Evolutionary conservation across 2,888 invertebrate genomes (phyloP).

Genomic region (Calliphora vomitoria): DNA sequence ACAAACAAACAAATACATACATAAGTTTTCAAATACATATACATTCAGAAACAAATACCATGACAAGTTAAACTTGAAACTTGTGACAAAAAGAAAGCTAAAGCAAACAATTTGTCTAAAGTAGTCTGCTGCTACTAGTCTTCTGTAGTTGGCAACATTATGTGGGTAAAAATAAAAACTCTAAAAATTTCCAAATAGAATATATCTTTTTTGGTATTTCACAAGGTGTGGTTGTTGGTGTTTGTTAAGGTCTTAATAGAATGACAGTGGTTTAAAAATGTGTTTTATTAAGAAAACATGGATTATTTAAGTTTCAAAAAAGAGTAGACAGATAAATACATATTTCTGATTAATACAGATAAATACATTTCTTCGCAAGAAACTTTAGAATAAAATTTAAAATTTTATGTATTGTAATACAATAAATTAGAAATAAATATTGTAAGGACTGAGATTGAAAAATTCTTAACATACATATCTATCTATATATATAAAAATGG

Average conservation of each 20-base stretch:
- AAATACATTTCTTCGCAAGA: too few species aligned
- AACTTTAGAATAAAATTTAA: too few species aligned
- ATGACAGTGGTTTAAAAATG: background rate
- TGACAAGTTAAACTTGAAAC: slow-evolving; percentile 35
- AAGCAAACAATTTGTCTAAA: slow-evolving; percentile 29
- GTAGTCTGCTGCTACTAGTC: background rate
- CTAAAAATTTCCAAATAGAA: too few species aligned
- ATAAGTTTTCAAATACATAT: background rate
- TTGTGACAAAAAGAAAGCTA: slow-evolving; percentile 41
- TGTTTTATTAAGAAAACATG: too few species aligned
- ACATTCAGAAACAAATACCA: background rate
- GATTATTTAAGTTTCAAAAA: too few species aligned
- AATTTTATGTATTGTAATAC: too few species aligned
- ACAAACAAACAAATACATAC: background rate
- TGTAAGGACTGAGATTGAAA: too few species aligned
- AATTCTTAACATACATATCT: too few species aligned
- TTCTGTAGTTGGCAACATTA: background rate
- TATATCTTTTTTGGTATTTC: background rate
- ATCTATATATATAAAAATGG: too few species aligned
- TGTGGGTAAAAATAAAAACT: background rate
- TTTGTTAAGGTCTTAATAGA: background rate
- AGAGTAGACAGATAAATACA: background rate
- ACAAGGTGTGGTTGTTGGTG: background rate
- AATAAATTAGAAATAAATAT: too few species aligned
- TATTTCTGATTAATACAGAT: too few species aligned